Conservation (phyloP, 2,888 invertebrate genomes). For the Polylopha cassiicola region DNA sequence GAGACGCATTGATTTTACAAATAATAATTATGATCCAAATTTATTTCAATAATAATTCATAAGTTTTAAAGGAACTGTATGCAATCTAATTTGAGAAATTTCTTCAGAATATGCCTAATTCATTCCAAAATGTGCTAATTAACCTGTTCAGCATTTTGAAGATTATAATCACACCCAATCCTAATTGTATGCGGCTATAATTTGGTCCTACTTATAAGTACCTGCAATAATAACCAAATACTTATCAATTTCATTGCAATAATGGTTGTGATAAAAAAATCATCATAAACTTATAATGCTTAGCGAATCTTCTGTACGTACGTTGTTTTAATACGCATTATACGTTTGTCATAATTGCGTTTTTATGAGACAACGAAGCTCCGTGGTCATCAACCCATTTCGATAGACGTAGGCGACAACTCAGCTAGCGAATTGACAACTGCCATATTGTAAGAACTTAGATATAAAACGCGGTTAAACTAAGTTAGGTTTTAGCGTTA, state of each 20-base stretch:
- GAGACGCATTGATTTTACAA: too few species aligned
- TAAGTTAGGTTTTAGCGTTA: conserved; percentile 31
- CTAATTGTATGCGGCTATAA: conserved; percentile 34
- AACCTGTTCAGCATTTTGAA: conserved; percentile 24
- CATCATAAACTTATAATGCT: conserved; percentile 51
- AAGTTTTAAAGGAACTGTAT: too few species aligned
- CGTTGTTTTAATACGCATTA: conserved; percentile 7
- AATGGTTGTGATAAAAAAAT: conserved; percentile 72
- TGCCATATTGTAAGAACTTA: conserved; percentile 75
- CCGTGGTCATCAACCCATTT: conserved; percentile 55
- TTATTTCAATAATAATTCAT: too few species aligned
- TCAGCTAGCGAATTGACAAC: conserved; percentile 75
- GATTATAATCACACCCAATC: conserved; percentile 17
- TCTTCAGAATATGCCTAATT: too few species aligned
- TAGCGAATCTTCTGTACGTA: conserved; percentile 28
- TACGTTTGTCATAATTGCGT: conserved; percentile 14
- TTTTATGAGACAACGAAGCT: conserved; percentile 46
- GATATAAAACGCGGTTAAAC: conserved; percentile 56
- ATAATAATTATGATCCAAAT: too few species aligned
- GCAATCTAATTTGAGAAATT: too few species aligned
- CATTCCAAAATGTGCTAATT: too few species aligned
- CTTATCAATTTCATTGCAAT: conserved; percentile 60
- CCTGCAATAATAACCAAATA: conserved; percentile 68
- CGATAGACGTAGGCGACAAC: conserved; percentile 53
- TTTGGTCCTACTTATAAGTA: conserved; percentile 54